A percentile compares a stretch with the other conserved stretches of the same genome.
Conservation (phyloP, 2,888 invertebrate genomes). For the Chouioia cunea region DNA sequence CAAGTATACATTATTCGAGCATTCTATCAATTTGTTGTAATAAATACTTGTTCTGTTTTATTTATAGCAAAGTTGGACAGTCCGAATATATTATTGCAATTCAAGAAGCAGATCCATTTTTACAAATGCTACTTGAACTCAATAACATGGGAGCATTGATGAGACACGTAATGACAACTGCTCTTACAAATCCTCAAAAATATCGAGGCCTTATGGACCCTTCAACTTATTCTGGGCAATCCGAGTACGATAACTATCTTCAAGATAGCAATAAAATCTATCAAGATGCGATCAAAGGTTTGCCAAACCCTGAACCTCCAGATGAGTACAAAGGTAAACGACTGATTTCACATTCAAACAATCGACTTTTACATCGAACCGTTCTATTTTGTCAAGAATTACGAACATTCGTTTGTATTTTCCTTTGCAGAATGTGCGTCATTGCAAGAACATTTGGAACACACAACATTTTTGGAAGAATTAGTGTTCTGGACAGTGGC, state of each 20-base stretch:
- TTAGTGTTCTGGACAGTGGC: slow-evolving; percentile 98
- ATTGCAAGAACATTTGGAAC: slow-evolving; percentile 82
- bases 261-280: slow-evolving; percentile 81
- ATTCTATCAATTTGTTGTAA: slow-evolving; percentile 3
- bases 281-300: slow-evolving; percentile 83
- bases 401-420: neutral
- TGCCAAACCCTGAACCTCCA: slow-evolving; percentile 81
- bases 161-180: slow-evolving; percentile 92
- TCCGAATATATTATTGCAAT: slow-evolving; percentile 80
- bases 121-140: slow-evolving; percentile 91
- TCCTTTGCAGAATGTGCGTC: slow-evolving; percentile 77
- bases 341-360: neutral
- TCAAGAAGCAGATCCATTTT: slow-evolving; percentile 87
- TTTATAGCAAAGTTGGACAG: slow-evolving; percentile 48
- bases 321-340: slow-evolving; percentile 78
- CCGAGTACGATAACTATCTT: slow-evolving; percentile 81
- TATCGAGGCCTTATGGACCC: slow-evolving; percentile 65
- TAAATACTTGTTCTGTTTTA: neutral
- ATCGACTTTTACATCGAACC: too few relatives aligned
- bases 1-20: too few relatives aligned
- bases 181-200: slow-evolving; percentile 85
- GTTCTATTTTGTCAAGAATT: too few relatives aligned
- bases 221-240: slow-evolving; percentile 63
- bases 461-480: slow-evolving; percentile 91
- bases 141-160: slow-evolving; percentile 98